These are phyloP conservation scores for Meandrina meandrites DNA, from an alignment of 92 coral and sea anemone genomes.

Conservation along the genomic window DNA sequence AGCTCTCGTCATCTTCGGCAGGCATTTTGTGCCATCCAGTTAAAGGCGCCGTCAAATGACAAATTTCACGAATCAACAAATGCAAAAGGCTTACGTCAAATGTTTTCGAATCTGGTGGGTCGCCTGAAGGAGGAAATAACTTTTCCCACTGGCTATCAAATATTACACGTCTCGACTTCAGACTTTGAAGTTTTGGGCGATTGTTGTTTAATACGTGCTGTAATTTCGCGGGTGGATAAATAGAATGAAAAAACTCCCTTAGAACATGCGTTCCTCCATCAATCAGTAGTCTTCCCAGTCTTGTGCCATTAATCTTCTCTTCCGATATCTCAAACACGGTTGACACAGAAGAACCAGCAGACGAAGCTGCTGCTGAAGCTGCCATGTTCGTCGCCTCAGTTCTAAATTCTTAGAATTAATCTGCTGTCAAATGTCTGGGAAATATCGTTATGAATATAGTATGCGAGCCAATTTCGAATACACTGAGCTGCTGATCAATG, in stretches of 20 bases:
- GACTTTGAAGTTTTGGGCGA: not conserved
- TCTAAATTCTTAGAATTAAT: not conserved
- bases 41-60: constrained; percentile 34
- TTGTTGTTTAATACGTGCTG: not conserved
- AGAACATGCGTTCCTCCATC: constrained; percentile 46
- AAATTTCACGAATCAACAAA: constrained; percentile 41
- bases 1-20: constrained; percentile 28
- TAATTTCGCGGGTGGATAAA: not conserved
- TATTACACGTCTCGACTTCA: constrained; percentile 20
- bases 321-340: not conserved
- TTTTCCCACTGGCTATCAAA: constrained; percentile 52
- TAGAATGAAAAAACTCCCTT: not conserved
- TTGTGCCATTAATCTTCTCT: constrained; percentile 31
- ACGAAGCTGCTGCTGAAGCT: not conserved
- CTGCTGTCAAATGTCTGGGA: not conserved
- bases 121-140: constrained; percentile 49
- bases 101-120: constrained; percentile 37
- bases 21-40: constrained; percentile 63
- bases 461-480: not conserved
- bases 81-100: constrained; percentile 64
- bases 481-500: not conserved
- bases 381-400: not conserved
- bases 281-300: constrained; percentile 7
- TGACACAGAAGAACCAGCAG: not conserved
- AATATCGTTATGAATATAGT: not conserved